These are phyloP conservation scores for Gavia stellata DNA, from an alignment of 2,113 vertebrate species.

Conservation along the genomic window DNA sequence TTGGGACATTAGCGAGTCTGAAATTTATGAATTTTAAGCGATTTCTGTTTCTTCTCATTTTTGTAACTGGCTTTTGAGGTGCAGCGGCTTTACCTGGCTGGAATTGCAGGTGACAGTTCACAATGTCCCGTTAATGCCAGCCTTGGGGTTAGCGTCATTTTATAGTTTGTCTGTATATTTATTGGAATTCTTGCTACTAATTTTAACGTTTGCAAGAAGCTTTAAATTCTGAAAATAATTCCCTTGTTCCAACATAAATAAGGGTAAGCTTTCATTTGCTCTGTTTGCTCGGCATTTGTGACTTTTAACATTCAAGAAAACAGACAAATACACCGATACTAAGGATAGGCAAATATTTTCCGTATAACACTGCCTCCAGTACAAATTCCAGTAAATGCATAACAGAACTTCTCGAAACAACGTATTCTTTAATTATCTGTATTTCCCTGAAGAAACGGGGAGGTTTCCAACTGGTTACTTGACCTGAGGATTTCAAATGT, in stretches of 20 bases:
- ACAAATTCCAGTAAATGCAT: background rate
- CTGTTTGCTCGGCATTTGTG: background rate
- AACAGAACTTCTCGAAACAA: background rate
- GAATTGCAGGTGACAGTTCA: rapidly evolving
- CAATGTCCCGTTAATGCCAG: background rate
- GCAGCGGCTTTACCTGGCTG: background rate
- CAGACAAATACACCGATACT: background rate
- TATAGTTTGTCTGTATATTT: background rate
- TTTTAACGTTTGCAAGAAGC: background rate
- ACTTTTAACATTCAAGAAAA: background rate
- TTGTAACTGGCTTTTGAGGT: background rate
- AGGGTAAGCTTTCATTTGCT: background rate
- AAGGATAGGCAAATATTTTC: background rate
- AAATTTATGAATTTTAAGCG: rapidly evolving
- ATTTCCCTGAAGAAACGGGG: background rate
- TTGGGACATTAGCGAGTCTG: background rate
- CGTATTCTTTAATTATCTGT: background rate
- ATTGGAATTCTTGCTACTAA: background rate
- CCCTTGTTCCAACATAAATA: background rate
- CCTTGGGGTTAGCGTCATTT: background rate
- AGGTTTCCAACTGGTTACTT: background rate
- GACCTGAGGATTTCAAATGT: background rate
- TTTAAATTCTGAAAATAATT: background rate
- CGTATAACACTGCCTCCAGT: background rate
- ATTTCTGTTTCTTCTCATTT: background rate